Evolutionary conservation across 2,113 vertebrate genomes (phyloP).

Genomic region (Nestor notabilis): DNA sequence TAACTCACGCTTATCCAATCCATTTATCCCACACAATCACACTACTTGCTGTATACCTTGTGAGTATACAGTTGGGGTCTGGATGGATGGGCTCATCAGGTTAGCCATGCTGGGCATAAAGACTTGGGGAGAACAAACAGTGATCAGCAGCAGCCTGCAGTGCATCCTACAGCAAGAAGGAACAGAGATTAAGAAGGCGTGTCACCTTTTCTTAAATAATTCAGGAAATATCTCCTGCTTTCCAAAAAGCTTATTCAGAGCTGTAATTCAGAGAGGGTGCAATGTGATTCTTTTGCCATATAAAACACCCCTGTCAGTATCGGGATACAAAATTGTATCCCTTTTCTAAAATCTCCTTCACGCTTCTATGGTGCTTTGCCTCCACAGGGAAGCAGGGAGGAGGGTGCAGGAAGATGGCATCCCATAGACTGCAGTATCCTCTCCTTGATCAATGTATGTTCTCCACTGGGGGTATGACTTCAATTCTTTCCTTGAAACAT

Average conservation of each 20-base stretch:
- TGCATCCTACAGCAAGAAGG: background rate
- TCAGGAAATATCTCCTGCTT: background rate
- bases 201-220: background rate
- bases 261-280: background rate
- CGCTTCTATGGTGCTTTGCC: background rate
- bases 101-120: background rate
- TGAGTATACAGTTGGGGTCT: background rate
- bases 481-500: slow-evolving; percentile 50
- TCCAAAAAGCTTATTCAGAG: background rate
- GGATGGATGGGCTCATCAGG: background rate
- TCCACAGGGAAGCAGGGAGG: background rate
- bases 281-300: background rate
- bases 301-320: background rate
- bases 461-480: slow-evolving; percentile 36
- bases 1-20: background rate
- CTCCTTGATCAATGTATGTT: background rate
- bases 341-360: background rate
- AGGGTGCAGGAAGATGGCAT: background rate
- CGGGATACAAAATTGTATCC: background rate
- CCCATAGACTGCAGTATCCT: background rate
- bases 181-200: background rate
- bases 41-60: background rate
- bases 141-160: background rate
- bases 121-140: background rate
- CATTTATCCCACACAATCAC: background rate